Conservation (phyloP, 2,797 vertebrate genomes). For the Anolis apletophallus region DNA sequence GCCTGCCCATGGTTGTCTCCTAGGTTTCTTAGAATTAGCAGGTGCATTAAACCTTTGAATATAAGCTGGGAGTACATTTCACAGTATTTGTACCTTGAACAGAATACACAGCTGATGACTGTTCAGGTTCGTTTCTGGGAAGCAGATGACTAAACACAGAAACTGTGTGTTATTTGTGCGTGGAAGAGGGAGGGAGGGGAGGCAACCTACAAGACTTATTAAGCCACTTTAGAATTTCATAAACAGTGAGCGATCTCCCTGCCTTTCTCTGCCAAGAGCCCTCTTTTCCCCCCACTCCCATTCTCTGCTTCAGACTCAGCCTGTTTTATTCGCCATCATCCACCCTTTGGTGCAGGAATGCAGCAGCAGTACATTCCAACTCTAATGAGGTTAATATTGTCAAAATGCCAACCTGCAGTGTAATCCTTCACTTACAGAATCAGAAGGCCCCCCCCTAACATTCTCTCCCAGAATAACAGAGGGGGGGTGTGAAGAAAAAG, state of each 20-base stretch:
- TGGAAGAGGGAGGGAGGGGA: background rate
- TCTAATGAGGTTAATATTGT: slow-evolving; percentile 92
- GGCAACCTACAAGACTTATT: background rate
- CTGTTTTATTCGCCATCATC: background rate
- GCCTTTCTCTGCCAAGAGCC: background rate
- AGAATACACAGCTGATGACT: background rate
- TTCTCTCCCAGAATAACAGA: slow-evolving; percentile 9
- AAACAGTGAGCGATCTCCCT: slow-evolving; percentile 14
- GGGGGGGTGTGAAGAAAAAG: too few relatives aligned
- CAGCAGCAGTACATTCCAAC: slow-evolving; percentile 82
- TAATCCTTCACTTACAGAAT: slow-evolving; percentile 83
- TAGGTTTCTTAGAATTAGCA: background rate
- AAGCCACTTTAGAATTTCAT: slow-evolving; percentile 21
- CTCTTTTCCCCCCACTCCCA: background rate
- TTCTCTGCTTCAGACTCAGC: slow-evolving; percentile 9
- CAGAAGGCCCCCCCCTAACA: slow-evolving; percentile 68
- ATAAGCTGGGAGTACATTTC: background rate
- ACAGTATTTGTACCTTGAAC: background rate
- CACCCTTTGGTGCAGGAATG: slow-evolving; percentile 82
- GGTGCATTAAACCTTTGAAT: background rate
- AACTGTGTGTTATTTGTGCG: background rate
- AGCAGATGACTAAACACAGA: background rate
- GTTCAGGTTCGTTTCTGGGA: background rate
- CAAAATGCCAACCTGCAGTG: slow-evolving; percentile 82
- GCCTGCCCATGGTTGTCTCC: too few relatives aligned